These are phyloP conservation scores for Drosophila histrio DNA, from an alignment of 2,888 invertebrate genomes.

Conservation along the genomic window DNA sequence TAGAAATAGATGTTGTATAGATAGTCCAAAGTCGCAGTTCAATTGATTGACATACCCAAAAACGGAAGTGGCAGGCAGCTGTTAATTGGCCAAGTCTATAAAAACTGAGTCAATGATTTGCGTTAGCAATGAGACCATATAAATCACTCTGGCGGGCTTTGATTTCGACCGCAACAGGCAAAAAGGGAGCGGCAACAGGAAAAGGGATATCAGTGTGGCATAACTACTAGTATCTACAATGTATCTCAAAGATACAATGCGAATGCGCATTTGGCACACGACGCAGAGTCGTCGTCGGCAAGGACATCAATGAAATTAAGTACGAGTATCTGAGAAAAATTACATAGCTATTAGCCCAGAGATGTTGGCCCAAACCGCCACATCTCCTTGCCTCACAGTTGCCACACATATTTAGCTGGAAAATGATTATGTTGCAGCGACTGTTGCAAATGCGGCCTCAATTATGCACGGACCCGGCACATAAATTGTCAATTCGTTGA, in stretches of 20 bases:
- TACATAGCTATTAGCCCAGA: slow-evolving; percentile 69
- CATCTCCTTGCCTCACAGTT: slow-evolving; percentile 3
- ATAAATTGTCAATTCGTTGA: slow-evolving; percentile 76
- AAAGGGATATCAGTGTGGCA: neutral
- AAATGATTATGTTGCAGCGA: slow-evolving; percentile 52
- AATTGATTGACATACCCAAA: slow-evolving; percentile 48
- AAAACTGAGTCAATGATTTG: slow-evolving; percentile 61
- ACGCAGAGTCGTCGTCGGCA: slow-evolving; percentile 38
- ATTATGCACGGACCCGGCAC: slow-evolving; percentile 71
- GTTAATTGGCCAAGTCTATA: slow-evolving; percentile 74
- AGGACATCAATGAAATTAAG: slow-evolving; percentile 70
- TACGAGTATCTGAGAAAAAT: slow-evolving; percentile 59
- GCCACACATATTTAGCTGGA: slow-evolving; percentile 56
- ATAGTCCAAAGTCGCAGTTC: neutral
- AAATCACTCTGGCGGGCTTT: slow-evolving; percentile 67
- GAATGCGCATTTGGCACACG: slow-evolving; percentile 65
- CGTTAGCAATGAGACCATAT: slow-evolving; percentile 34
- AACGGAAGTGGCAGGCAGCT: slow-evolving; percentile 73
- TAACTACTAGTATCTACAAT: slow-evolving; percentile 1
- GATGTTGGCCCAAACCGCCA: neutral
- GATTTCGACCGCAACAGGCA: slow-evolving; percentile 58
- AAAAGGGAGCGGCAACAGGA: neutral
- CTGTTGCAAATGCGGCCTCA: slow-evolving; percentile 59
- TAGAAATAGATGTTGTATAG: neutral
- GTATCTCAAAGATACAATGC: slow-evolving; percentile 7